These are phyloP conservation scores for Atractosteus spatula DNA, from an alignment of 2,113 vertebrate species.

Conservation along the genomic window DNA sequence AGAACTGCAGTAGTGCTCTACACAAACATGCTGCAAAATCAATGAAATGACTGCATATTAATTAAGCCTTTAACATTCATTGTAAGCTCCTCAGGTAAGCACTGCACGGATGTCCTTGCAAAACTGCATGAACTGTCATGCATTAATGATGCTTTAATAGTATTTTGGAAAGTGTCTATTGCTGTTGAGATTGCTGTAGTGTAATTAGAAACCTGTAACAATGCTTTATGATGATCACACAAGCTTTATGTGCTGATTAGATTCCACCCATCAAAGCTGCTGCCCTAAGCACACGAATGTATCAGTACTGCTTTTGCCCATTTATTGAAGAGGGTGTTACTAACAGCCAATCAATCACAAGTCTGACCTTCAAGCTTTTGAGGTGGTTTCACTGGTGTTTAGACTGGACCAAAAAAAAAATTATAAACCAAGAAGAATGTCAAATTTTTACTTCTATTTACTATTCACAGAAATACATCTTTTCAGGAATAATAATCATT, in stretches of 20 bases:
- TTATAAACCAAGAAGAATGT: no score
- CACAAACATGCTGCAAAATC: no score
- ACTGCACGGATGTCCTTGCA: background rate
- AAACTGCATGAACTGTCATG: background rate
- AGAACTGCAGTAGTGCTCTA: no score
- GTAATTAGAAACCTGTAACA: slow-evolving; percentile 13
- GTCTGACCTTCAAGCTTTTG: slow-evolving; percentile 36
- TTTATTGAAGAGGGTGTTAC: slow-evolving; percentile 42
- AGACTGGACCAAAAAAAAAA: no score
- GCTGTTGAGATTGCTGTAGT: slow-evolving; percentile 4
- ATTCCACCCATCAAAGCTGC: slow-evolving; percentile 32
- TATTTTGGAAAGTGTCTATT: background rate
- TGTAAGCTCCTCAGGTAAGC: background rate
- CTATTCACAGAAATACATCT: no score
- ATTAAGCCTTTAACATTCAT: background rate
- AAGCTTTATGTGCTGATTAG: slow-evolving; percentile 40
- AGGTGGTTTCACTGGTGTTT: no score
- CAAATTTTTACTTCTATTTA: no score
- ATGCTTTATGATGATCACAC: slow-evolving; percentile 30
- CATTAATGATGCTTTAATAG: background rate
- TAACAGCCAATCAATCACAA: slow-evolving; percentile 44
- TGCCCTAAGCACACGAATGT: slow-evolving; percentile 12
- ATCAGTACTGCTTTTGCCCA: slow-evolving; percentile 29
- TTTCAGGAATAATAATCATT: no score
- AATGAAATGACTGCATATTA: background rate